Evolutionary conservation across 2,797 vertebrate species (phyloP), one percentile per base, ranked within the genome.

Genomic region (Buphagus erythrorhynchus): DNA sequence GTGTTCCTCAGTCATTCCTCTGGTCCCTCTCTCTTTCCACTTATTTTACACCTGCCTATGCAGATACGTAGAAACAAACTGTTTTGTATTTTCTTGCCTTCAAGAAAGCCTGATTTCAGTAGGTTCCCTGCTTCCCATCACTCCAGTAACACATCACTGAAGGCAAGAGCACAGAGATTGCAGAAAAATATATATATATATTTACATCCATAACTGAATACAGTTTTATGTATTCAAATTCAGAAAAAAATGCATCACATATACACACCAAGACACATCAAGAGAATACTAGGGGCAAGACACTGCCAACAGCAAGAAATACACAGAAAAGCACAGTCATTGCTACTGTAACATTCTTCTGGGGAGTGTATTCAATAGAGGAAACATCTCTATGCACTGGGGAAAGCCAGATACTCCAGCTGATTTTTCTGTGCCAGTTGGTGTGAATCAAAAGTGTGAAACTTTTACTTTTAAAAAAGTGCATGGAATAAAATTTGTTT

Each of bases 181-280:
- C 79, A 95, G 91, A 82, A 97, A 95, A 94, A 96, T 36, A 95
- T 25, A 96, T 49, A 87, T 72, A 93, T 95, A 80, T 96, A 96
- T 96, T 96, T 97, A 96, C 95, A 96, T 93, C 91, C 63, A 49
- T 90, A 93, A 86, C 33, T 71, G 94, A 97, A 96, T 88, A 95
- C 76, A 68, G 25, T 46, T 76, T 69, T 71, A 88, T 54, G 93
- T 96, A 96, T 94, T 95, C 96, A 86, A 80, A 88, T 93, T 88
- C 80, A 69, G 49, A 82, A 67, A 95, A 95, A 88, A 95, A 97
- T 74, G 94, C 55, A 96, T 94, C 93, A 96, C 94, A 94, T 76
- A 86, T 68, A 96, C 85, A 95, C 93, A 95, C 69, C 80, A 94
- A 94, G 63, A 82, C 90, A 97, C 94, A 95, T 51, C 80, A 36